These are phyloP conservation scores for Suillia variegata DNA, from an alignment of 2,888 invertebrate genomes.

Conservation along the genomic window DNA sequence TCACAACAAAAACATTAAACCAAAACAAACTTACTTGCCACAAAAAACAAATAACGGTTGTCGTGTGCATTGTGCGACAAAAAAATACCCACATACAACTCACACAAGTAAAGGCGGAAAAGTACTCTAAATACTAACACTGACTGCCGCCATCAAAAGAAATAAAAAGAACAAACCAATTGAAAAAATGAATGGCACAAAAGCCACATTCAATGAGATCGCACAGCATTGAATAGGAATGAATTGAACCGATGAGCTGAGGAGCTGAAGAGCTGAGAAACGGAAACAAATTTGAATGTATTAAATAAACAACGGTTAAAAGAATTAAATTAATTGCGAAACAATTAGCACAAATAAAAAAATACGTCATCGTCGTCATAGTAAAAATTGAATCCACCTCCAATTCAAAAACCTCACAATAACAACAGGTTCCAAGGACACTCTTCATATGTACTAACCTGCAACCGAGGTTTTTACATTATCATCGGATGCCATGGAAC, in stretches of 20 bases:
- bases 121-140: not conserved
- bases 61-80: not conserved
- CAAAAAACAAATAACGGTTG: not conserved
- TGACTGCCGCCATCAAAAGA: not conserved
- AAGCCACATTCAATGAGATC: not conserved
- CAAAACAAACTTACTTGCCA: not conserved
- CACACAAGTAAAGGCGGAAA: not conserved
- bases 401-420: no score
- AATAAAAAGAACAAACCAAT: not conserved
- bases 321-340: not conserved
- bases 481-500: no score
- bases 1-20: not conserved
- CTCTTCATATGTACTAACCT: no score
- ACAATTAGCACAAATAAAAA: not conserved
- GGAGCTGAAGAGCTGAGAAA: not conserved
- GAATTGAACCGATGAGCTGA: not conserved
- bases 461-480: no score
- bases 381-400: not conserved
- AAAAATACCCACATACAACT: not conserved
- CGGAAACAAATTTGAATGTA: no score
- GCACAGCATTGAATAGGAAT: not conserved
- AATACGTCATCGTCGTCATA: not conserved
- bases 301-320: not conserved
- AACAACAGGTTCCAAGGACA: no score
- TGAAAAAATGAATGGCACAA: not conserved